Base-by-base conservation (phyloP, 2,113 vertebrate species). In the Malurus melanocephalus region DNA sequence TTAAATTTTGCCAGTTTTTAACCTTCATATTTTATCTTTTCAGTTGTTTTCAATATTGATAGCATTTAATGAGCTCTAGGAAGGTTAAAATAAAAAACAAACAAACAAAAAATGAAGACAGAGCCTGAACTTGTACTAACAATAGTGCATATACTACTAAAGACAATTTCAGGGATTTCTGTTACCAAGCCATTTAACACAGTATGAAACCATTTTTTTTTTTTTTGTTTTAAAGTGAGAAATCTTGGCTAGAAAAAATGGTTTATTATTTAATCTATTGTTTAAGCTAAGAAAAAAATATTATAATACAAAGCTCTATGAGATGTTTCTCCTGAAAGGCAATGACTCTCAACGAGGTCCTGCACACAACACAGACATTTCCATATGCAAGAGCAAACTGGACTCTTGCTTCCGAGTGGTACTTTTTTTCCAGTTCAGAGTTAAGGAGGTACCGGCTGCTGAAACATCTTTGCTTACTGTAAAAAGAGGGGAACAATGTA, bases 251-350 rank as follows among this genome's bases (percentile, higher is more conserved):
- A 30, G 59, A 86, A 72, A 87, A 76, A 93, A 93, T 71, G 43
- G n/a, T 85, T 56, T 53, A 72, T 68, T 84, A 69, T 84, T 94
- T 92, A 40, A 74, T 81, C 53, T 89, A 49, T 72, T 83, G 82
- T 74, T 89, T 80, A 82, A 88, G 66, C 66, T 62, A 49, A 43
- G 11, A 75, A 60, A 85, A 77, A 89, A 75, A 35, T 82, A 55
- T 55, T 74, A 62, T 62, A 83, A 53, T 23, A 26, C 11, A 51
- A 69, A 69, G 16, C 8, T 65, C 43, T 51, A 6, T 3, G 7
- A 88, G 9, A 24, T n/a, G 8, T 26, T 77, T 80, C 38, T 16
- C 51, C 30, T 27, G 33, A 60, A 60, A 49, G 16, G 16, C 35
- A 33, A 8, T 17, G 28, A 13, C 55, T 53, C 13, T 32, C 2